Percentiles rank a stretch among this genome's conserved stretches.
phyloP scores from a whole-genome alignment of 2,888 invertebrate species.

The Coronaproctus castanopsis region DNA sequence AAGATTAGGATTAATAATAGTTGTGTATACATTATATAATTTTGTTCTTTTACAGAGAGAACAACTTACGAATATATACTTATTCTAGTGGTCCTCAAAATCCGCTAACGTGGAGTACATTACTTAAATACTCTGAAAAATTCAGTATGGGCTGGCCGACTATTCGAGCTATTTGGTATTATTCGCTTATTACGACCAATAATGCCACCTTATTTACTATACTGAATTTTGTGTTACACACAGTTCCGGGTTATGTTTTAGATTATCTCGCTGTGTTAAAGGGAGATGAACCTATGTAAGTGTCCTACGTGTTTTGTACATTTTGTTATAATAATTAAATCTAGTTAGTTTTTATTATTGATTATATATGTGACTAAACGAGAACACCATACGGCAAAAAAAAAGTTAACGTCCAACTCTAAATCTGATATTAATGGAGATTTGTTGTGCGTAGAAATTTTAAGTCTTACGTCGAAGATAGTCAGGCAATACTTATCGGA shows the following conservation, averaged over 20 bases:
- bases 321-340: no score
- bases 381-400: no score
- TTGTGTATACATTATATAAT: no score
- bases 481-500: no score
- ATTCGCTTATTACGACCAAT: slow-evolving; percentile 17
- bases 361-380: no score
- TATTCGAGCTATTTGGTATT: slow-evolving; percentile 29
- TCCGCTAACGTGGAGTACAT: slow-evolving; percentile 58
- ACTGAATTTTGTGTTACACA: slow-evolving; percentile 18
- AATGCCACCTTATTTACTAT: slow-evolving; percentile 17
- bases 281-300: slow-evolving; percentile 19
- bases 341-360: no score
- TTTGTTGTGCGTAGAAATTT: no score
- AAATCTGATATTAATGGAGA: no score
- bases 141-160: slow-evolving; percentile 38
- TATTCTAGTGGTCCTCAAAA: slow-evolving; percentile 67
- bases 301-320: neutral
- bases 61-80: slow-evolving; percentile 46
- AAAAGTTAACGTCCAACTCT: no score
- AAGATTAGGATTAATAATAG: no score
- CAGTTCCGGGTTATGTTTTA: slow-evolving; percentile 19
- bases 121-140: slow-evolving; percentile 33
- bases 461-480: no score
- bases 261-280: slow-evolving; percentile 16
- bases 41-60: slow-evolving; percentile 20